A percentile compares a stretch with the other conserved stretches of the same genome.
phyloP scores from a whole-genome alignment of 2,113 vertebrate genomes.

The Oxyura jamaicensis region DNA sequence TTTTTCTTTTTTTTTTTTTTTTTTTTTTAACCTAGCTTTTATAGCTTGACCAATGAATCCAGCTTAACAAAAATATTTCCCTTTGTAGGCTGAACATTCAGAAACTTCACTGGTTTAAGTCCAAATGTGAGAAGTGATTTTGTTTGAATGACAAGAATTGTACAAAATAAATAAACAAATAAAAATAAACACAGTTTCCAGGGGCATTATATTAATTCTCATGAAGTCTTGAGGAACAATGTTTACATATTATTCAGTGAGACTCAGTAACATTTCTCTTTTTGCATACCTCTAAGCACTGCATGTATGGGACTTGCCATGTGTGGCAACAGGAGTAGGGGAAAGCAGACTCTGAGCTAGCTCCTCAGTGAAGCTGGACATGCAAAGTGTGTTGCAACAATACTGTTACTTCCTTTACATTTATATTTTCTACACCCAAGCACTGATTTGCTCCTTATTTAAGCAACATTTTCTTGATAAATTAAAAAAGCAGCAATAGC shows the following conservation, averaged over 20 bases:
- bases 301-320: not conserved
- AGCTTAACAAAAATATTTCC: slow-evolving; percentile 60
- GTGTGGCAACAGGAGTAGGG: slow-evolving; percentile 1
- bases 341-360: slow-evolving; percentile 38
- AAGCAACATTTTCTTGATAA: slow-evolving; percentile 86
- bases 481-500: slow-evolving; percentile 92
- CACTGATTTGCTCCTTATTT: slow-evolving; percentile 85
- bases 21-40: slow-evolving; percentile 30
- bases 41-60: slow-evolving; percentile 56
- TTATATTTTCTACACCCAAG: slow-evolving; percentile 79
- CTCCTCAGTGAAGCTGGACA: slow-evolving; percentile 33
- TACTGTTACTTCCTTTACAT: slow-evolving; percentile 72
- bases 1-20: not conserved
- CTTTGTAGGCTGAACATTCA: slow-evolving; percentile 50
- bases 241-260: not conserved
- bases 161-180: not conserved
- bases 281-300: not conserved
- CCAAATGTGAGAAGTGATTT: slow-evolving; percentile 54
- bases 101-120: slow-evolving; percentile 45
- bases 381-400: slow-evolving; percentile 58
- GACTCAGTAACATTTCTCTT: not conserved
- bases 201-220: slow-evolving; percentile 19
- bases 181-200: not conserved
- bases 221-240: not conserved
- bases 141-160: slow-evolving; percentile 43